Base-by-base conservation (phyloP, 2,888 invertebrate genomes). In the Ormyrus nitidulus region DNA sequence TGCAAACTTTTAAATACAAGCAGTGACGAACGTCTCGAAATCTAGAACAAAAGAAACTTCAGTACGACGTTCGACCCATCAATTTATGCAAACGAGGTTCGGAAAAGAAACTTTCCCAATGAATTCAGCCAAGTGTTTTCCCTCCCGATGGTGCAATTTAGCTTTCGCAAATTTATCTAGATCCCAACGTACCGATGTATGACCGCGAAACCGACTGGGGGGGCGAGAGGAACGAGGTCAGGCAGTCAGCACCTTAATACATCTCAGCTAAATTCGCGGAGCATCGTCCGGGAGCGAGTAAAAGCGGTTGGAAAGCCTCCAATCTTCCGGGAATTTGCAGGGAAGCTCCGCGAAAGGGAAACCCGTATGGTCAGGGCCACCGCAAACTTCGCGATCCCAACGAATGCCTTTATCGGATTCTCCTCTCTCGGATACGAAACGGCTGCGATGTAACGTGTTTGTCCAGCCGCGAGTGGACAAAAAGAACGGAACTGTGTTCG, bases 181-280 rank as follows among this genome's bases (percentile, higher is more conserved):
- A 61, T 46, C 19, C 56, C 8, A 48, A 5, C 5, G 13, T n/a
- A 10, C 6, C 8, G 58, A 10, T 2, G 13, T n/a, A 10, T 11
- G 44, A 11, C 51, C 49, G 72, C 19, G 34, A 34, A 34, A 34
- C 34, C 34, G 34, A 34, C 34, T 4, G 34, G 8, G 19, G 51
- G 65, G 19, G 19, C 19, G 19, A 19, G 1, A 65, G 48, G 49
- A 74, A 34, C 6, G 56, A 61, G 65, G 11, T 62, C 65, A 65
- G 73, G 73, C 61, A 68, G 73, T 73, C 71, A 71, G 54, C 58
- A 13, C 64, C 70, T 70, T 64, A 62, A 58, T 70, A 70, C 64
- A 54, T 70, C 64, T 65, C 54, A 1, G 11, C 46, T 64, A 53
- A 46, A 64, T 19, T 59, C 49, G 49, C 5, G 9, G 8, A 5